Conservation (phyloP, 2,888 invertebrate species). For the Desoria tigrina region DNA sequence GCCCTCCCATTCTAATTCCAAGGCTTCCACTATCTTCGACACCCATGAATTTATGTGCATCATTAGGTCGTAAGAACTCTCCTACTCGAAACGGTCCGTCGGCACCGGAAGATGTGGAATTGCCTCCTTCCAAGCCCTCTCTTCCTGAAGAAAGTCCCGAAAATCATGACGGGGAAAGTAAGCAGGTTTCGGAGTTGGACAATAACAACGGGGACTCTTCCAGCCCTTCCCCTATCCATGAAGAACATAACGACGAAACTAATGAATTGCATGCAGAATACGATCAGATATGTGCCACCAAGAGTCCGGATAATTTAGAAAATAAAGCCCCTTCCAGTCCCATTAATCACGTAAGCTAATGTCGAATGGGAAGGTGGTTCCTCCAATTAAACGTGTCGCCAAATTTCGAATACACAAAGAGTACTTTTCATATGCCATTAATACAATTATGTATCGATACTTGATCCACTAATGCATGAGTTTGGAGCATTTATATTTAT, state of each 20-base stretch:
- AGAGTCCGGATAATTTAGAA: constrained; percentile 1
- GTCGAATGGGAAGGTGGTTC: background rate
- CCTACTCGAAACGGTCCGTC: background rate
- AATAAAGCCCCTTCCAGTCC: constrained; percentile 10
- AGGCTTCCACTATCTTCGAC: constrained; percentile 12
- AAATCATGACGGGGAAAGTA: background rate
- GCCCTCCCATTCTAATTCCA: constrained; percentile 16
- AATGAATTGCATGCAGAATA: background rate
- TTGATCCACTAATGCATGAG: too few species aligned
- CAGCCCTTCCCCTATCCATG: background rate
- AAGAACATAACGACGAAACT: background rate
- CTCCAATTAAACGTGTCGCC: constrained; percentile 7
- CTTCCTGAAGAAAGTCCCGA: background rate
- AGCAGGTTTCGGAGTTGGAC: background rate
- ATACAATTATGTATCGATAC: too few species aligned
- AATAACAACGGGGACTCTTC: background rate
- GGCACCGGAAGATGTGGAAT: background rate
- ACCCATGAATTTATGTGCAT: background rate
- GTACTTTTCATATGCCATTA: too few species aligned
- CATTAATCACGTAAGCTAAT: constrained; percentile 17
- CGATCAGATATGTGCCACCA: background rate
- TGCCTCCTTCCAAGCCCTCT: background rate
- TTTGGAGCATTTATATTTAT: too few species aligned
- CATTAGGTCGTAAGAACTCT: background rate
- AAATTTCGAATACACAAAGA: background rate